Percentiles rank a stretch among this genome's conserved stretches.
Conservation (phyloP, 2,797 vertebrate genomes). For the Sibirionetta formosa region DNA sequence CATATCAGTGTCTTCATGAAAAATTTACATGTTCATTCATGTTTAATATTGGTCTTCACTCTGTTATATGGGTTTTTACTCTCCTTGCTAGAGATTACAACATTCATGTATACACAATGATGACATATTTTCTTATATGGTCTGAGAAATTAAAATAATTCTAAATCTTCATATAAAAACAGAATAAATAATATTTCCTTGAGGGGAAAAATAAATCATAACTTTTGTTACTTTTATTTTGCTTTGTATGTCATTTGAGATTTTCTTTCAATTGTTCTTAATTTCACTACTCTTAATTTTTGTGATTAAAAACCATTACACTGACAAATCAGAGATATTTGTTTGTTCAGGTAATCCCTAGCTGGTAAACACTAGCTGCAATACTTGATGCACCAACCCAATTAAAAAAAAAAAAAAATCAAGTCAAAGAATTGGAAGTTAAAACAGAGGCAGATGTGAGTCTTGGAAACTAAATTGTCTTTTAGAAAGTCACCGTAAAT, state of each 20-base stretch:
- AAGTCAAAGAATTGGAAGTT: slow-evolving; percentile 32
- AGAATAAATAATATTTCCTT: background rate
- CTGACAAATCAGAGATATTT: background rate
- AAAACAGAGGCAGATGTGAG: slow-evolving; percentile 34
- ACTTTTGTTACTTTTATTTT: slow-evolving; percentile 12
- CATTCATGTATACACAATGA: background rate
- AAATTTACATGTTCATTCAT: background rate
- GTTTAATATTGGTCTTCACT: background rate
- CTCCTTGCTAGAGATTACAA: background rate
- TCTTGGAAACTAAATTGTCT: background rate
- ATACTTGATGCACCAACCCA: background rate
- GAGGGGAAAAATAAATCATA: background rate
- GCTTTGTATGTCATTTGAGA: background rate
- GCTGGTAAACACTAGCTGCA: background rate
- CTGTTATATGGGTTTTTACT: background rate
- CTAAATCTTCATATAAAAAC: background rate
- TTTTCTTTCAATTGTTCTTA: slow-evolving; percentile 38
- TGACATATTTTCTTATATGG: background rate
- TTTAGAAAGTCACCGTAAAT: background rate
- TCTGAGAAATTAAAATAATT: background rate
- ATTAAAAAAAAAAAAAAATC: slow-evolving; percentile 65
- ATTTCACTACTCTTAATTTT: slow-evolving; percentile 11
- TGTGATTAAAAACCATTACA: slow-evolving; percentile 47
- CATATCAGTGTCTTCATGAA: background rate
- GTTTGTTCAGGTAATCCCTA: background rate